phyloP scores from a whole-genome alignment of 2,888 invertebrate genomes.

The Aelia acuminata region DNA sequence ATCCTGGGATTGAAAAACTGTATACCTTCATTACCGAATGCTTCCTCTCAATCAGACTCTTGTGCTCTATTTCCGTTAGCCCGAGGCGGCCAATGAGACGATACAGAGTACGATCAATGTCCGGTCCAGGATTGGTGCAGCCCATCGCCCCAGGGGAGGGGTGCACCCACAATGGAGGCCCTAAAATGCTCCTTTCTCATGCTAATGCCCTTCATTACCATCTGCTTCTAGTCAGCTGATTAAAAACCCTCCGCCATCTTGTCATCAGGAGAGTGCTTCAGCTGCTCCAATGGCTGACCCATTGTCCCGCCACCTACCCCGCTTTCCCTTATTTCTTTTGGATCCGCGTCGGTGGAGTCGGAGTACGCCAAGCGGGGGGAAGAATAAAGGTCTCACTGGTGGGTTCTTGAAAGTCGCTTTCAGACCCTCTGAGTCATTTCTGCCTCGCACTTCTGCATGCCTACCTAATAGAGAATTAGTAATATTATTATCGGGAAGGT shows the following conservation, averaged over 20 bases:
- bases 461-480: background rate
- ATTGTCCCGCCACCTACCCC: conserved; percentile 10
- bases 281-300: conserved; percentile 44
- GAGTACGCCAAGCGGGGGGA: background rate
- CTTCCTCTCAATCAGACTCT: background rate
- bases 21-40: background rate
- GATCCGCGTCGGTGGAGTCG: background rate
- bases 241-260: conserved; percentile 45
- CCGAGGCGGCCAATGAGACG: conserved; percentile 30
- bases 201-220: conserved; percentile 48
- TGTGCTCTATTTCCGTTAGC: conserved; percentile 17
- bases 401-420: background rate
- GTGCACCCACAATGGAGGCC: background rate
- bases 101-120: conserved; percentile 14
- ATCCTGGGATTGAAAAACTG: background rate
- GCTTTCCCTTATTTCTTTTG: conserved; percentile 4
- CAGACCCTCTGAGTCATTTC: background rate
- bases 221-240: conserved; percentile 45
- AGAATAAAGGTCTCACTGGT: background rate
- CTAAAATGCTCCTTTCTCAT: conserved; percentile 33
- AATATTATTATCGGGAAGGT: background rate
- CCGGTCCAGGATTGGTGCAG: conserved; percentile 10
- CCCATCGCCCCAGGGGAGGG: background rate
- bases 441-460: background rate
- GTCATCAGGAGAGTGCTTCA: conserved; percentile 48